Percentiles rank a stretch among this genome's conserved stretches.
phyloP scores from a whole-genome alignment of 2,113 vertebrate genomes.

The Anser brachyrhynchus region DNA sequence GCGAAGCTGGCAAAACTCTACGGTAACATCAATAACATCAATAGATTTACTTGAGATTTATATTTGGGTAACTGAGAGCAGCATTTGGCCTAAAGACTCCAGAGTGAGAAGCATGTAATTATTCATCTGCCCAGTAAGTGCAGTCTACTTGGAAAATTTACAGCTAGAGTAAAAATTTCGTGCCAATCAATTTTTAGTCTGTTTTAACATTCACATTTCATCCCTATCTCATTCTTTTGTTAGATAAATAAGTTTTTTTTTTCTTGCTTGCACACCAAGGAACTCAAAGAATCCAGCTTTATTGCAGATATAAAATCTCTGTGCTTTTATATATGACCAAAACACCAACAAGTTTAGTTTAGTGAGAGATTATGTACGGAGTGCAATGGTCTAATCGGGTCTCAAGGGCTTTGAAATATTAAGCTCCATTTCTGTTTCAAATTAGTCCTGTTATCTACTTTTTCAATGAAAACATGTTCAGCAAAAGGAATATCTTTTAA shows the following conservation, averaged over 20 bases:
- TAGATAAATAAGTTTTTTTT: slow-evolving; percentile 63
- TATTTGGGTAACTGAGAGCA: not conserved
- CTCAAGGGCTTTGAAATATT: slow-evolving; percentile 41
- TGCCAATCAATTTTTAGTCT: slow-evolving; percentile 52
- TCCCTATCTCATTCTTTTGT: slow-evolving; percentile 53
- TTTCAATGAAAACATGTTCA: not conserved
- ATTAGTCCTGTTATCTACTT: not conserved
- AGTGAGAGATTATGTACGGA: slow-evolving; percentile 42
- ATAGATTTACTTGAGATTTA: slow-evolving; percentile 23
- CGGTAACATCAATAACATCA: not conserved
- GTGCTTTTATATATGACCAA: slow-evolving; percentile 47
- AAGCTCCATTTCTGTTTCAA: slow-evolving; percentile 48
- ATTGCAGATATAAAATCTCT: slow-evolving; percentile 33
- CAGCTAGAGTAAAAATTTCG: slow-evolving; percentile 24
- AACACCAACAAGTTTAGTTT: slow-evolving; percentile 48
- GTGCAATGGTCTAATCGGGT: slow-evolving; percentile 34
- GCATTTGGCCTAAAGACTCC: slow-evolving; percentile 36
- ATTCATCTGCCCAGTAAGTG: slow-evolving; percentile 49
- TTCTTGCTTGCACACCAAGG: not conserved
- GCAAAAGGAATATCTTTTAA: slow-evolving; percentile 16
- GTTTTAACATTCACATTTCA: slow-evolving; percentile 41
- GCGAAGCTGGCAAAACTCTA: not conserved
- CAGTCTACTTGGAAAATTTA: slow-evolving; percentile 42
- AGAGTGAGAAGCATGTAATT: slow-evolving; percentile 48
- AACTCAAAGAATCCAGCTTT: not conserved